Evolutionary conservation across 2,113 vertebrate species (phyloP).

Genomic region (Channa maculata): DNA sequence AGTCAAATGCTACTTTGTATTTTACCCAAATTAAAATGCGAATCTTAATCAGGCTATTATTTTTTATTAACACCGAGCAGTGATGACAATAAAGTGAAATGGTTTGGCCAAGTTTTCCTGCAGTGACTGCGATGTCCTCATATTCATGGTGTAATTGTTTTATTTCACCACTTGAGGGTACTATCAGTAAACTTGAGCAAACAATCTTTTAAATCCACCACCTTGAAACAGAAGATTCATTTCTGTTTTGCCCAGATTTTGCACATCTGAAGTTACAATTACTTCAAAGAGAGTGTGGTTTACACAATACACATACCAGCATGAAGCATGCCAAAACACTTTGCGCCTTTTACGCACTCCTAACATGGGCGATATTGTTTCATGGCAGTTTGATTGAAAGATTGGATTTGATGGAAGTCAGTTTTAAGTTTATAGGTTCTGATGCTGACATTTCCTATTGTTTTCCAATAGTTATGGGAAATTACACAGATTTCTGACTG

Average conservation of each 20-base stretch:
- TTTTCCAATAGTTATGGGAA: conserved; percentile 3
- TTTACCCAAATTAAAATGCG: not conserved
- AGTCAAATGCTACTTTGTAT: conserved; percentile 2
- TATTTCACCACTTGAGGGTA: conserved; percentile 44
- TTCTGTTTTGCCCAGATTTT: not conserved
- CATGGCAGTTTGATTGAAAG: not conserved
- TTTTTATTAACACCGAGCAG: not conserved
- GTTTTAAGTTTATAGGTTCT: conserved; percentile 11
- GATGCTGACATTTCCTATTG: conserved; percentile 11
- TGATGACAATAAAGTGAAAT: not conserved
- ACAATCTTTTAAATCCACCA: not conserved
- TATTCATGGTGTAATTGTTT: conserved; percentile 30
- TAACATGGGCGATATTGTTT: not conserved
- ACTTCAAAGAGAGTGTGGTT: not conserved
- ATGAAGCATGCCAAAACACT: not conserved
- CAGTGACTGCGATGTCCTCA: not conserved
- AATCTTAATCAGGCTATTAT: not conserved
- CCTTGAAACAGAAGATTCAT: not conserved
- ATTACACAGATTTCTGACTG: not conserved
- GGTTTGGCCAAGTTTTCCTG: not conserved
- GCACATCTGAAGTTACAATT: not conserved
- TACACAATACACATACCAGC: not conserved
- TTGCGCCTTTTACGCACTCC: not conserved
- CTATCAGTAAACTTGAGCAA: conserved; percentile 35
- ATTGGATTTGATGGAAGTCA: conserved; percentile 11